Conservation (phyloP, 2,797 vertebrate genomes). For the Alosa sapidissima region DNA sequence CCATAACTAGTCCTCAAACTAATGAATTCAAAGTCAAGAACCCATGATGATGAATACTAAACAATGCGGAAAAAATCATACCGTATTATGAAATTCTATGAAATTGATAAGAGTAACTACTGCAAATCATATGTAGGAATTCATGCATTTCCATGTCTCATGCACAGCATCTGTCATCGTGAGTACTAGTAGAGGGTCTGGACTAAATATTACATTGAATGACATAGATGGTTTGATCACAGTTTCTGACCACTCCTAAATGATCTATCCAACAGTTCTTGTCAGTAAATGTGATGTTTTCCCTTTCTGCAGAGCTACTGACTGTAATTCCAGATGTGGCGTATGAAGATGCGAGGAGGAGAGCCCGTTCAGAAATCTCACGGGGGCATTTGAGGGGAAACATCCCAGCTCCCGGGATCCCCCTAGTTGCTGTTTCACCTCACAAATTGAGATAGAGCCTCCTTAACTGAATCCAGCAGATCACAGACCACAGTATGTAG, state of each 20-base stretch:
- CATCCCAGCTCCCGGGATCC: neutral
- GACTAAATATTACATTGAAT: neutral
- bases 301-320: neutral
- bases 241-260: neutral
- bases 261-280: neutral
- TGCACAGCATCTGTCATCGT: neutral
- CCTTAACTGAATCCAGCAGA: slow-evolving; percentile 70
- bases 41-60: no score
- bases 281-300: neutral
- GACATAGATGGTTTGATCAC: neutral
- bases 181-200: neutral
- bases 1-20: no score
- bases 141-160: neutral
- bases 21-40: no score
- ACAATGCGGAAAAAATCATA: no score
- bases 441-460: slow-evolving; percentile 84
- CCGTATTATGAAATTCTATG: no score
- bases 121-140: neutral
- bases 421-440: slow-evolving; percentile 51
- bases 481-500: slow-evolving; percentile 11
- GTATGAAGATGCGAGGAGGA: slow-evolving; percentile 24
- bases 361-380: neutral
- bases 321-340: slow-evolving; percentile 36
- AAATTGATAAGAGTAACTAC: neutral
- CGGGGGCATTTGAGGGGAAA: neutral